These are phyloP conservation scores for Lateolabrax maculatus DNA, from an alignment of 2,797 vertebrate genomes.

Conservation along the genomic window DNA sequence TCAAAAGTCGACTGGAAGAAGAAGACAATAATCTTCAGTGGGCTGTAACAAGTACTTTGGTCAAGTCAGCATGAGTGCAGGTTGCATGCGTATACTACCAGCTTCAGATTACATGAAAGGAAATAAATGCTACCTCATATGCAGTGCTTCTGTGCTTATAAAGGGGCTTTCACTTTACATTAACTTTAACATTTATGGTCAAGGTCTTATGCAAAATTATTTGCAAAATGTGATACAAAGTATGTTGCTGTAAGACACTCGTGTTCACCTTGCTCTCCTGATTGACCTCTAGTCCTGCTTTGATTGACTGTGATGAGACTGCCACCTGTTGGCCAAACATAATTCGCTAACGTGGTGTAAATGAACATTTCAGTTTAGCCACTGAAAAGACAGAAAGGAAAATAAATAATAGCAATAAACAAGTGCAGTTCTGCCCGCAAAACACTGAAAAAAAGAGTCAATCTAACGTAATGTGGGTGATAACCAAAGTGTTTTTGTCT, in stretches of 20 bases:
- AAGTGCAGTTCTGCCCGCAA: not conserved
- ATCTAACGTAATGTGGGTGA: not conserved
- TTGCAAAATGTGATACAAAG: not conserved
- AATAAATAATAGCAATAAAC: not conserved
- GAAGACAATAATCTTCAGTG: slow-evolving; percentile 28
- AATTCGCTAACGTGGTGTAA: not conserved
- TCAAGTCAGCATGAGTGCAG: not conserved
- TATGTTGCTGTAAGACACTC: not conserved
- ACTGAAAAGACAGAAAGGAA: not conserved
- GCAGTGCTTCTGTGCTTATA: not conserved
- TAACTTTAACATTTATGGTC: not conserved
- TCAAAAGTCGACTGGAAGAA: slow-evolving; percentile 48
- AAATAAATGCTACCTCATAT: slow-evolving; percentile 1
- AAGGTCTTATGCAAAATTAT: not conserved
- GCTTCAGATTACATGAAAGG: slow-evolving; percentile 29
- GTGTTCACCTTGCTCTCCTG: slow-evolving; percentile 27
- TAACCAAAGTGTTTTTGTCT: not conserved
- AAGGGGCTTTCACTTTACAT: not conserved
- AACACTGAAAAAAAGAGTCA: not conserved
- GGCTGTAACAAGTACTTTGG: slow-evolving; percentile 27
- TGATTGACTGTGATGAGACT: slow-evolving; percentile 50
- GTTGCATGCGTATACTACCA: not conserved
- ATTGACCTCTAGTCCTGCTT: slow-evolving; percentile 39
- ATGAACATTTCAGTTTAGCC: not conserved
- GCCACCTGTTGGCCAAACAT: slow-evolving; percentile 72